A percentile compares a stretch with the other conserved stretches of the same genome.
phyloP scores from a whole-genome alignment of 2,797 vertebrate genomes.

The Artibeus jamaicensis region DNA sequence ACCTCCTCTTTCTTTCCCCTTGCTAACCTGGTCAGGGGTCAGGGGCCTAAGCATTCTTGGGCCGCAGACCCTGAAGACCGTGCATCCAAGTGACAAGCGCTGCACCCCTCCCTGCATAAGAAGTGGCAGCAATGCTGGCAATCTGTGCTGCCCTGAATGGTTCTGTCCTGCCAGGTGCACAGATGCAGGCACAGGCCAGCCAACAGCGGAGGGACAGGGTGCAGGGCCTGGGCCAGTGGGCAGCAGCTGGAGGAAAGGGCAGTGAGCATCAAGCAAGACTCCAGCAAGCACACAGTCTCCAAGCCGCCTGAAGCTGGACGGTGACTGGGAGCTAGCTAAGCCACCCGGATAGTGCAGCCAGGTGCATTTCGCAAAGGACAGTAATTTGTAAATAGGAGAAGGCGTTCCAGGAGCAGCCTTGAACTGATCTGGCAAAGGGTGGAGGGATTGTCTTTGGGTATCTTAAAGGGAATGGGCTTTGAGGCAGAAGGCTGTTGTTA shows the following conservation, averaged over 20 bases:
- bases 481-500: no score
- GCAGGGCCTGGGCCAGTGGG: neutral
- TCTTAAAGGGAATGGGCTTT: neutral
- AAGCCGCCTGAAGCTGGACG: neutral
- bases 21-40: neutral
- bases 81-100: rapidly evolving
- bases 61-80: neutral
- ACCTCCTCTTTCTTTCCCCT: neutral
- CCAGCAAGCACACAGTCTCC: neutral
- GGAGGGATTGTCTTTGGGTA: neutral
- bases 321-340: neutral
- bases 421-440: neutral
- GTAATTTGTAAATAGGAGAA: neutral
- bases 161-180: neutral
- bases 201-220: no score
- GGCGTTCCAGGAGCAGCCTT: neutral
- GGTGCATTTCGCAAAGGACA: neutral
- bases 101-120: neutral
- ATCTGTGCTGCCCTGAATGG: neutral
- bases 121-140: neutral
- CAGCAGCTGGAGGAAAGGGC: neutral
- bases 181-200: no score
- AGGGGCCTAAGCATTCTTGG: no score
- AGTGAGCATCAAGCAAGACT: no score
- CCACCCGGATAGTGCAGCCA: neutral